Conservation (phyloP, 2,888 invertebrate genomes). For the Leptinotarsa haldemani region DNA sequence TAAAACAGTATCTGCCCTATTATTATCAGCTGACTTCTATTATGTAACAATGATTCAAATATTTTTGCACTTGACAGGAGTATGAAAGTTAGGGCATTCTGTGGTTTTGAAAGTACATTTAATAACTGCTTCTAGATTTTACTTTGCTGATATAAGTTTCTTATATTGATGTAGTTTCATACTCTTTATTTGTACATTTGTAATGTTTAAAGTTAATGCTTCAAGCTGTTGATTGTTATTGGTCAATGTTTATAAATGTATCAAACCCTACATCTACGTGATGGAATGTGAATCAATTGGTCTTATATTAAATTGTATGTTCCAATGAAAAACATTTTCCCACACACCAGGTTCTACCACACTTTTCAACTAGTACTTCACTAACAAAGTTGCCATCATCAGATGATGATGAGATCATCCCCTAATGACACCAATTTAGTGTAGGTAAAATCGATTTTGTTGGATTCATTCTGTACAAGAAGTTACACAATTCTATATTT, state of each 20-base stretch:
- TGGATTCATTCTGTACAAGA: too few species aligned
- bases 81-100: background rate
- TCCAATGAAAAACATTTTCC: too few species aligned
- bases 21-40: constrained; percentile 1
- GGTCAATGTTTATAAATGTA: background rate
- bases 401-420: too few species aligned
- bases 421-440: too few species aligned
- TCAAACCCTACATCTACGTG: background rate
- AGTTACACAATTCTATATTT: too few species aligned
- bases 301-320: too few species aligned
- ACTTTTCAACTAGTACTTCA: too few species aligned
- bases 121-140: background rate
- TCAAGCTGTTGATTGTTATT: background rate
- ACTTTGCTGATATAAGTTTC: background rate
- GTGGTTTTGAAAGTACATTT: too few species aligned
- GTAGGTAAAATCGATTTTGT: too few species aligned
- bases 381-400: too few species aligned
- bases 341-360: too few species aligned
- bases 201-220: background rate
- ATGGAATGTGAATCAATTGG: too few species aligned
- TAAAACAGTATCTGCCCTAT: background rate
- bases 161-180: background rate
- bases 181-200: background rate
- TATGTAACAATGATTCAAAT: background rate
- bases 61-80: background rate